phyloP scores from a whole-genome alignment of 2,888 invertebrate genomes.

The Eupithecia exiguata region DNA sequence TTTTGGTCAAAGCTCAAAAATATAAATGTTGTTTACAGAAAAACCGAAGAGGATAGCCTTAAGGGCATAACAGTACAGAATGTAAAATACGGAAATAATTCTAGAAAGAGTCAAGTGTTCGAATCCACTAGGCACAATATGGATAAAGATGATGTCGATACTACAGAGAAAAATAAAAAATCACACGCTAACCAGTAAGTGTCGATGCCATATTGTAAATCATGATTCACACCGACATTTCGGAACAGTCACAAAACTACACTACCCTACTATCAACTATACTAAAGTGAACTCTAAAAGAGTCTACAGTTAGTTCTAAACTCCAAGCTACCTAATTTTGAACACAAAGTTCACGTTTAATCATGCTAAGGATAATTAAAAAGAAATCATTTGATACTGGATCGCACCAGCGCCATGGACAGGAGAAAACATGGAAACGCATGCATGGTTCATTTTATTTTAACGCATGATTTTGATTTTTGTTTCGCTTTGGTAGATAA shows the following conservation, averaged over 20 bases:
- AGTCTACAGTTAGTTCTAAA: background rate
- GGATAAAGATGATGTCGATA: conserved; percentile 89
- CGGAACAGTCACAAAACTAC: conserved; percentile 21
- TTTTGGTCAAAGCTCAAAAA: conserved; percentile 34
- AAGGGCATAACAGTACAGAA: conserved; percentile 78
- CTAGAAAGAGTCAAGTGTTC: conserved; percentile 87
- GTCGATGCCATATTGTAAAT: conserved; percentile 36
- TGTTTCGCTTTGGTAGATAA: conserved; percentile 38
- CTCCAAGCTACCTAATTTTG: background rate
- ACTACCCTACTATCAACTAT: background rate
- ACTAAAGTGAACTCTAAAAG: background rate
- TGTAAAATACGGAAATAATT: conserved; percentile 75
- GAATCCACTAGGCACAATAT: conserved; percentile 88
- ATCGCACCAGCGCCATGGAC: background rate
- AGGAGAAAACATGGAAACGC: conserved; percentile 11
- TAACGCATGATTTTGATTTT: conserved; percentile 40
- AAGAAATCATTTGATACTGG: background rate
- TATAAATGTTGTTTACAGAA: conserved; percentile 73
- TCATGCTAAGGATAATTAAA: background rate
- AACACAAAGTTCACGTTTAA: background rate
- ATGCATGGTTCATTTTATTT: conserved; percentile 39
- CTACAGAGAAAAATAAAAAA: conserved; percentile 86
- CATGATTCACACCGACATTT: conserved; percentile 29
- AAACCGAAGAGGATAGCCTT: conserved; percentile 77
- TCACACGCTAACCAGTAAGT: conserved; percentile 77